Evolutionary conservation across 1,140 invertebrate genomes (phyloP).

Genomic region (Periplaneta americana): DNA sequence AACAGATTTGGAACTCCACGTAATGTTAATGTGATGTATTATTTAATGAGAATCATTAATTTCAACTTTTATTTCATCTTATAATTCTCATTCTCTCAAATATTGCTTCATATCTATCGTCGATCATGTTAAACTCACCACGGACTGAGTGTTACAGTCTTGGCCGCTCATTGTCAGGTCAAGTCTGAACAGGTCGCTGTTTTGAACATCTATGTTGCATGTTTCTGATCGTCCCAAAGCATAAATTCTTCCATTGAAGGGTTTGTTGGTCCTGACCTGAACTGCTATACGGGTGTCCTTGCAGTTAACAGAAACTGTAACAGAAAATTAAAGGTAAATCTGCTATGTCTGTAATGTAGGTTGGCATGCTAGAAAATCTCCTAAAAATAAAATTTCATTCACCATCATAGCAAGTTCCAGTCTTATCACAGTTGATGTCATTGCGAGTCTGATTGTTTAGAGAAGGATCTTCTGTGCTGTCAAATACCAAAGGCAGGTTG

Average conservation of each 20-base stretch:
- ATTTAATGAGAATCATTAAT: too few relatives aligned
- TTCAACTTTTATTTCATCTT: too few relatives aligned
- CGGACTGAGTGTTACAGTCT: conserved; percentile 89
- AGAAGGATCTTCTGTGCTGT: conserved; percentile 62
- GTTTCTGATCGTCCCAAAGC: conserved; percentile 88
- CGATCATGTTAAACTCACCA: conserved; percentile 74
- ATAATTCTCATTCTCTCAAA: too few relatives aligned
- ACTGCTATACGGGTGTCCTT: conserved; percentile 92
- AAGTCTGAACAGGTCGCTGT: conserved; percentile 85
- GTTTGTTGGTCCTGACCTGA: conserved; percentile 85
- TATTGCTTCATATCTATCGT: too few relatives aligned
- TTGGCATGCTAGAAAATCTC: too few relatives aligned
- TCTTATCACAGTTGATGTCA: conserved; percentile 87
- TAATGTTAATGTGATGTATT: too few relatives aligned
- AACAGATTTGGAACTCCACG: too few relatives aligned
- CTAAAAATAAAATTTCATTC: too few relatives aligned
- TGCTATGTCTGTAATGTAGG: too few relatives aligned
- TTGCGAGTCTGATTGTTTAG: conserved; percentile 65
- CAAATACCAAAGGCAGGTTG: conserved; percentile 61
- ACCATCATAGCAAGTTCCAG: conserved; percentile 94
- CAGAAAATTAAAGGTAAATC: background rate
- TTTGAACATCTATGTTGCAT: conserved; percentile 89
- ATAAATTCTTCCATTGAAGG: conserved; percentile 92
- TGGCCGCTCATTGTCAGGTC: conserved; percentile 90
- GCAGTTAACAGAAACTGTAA: conserved; percentile 83